A percentile compares a stretch with the other conserved stretches of the same genome.
phyloP scores from a whole-genome alignment of 2,888 invertebrate genomes.

The Polydesmus complanatus region DNA sequence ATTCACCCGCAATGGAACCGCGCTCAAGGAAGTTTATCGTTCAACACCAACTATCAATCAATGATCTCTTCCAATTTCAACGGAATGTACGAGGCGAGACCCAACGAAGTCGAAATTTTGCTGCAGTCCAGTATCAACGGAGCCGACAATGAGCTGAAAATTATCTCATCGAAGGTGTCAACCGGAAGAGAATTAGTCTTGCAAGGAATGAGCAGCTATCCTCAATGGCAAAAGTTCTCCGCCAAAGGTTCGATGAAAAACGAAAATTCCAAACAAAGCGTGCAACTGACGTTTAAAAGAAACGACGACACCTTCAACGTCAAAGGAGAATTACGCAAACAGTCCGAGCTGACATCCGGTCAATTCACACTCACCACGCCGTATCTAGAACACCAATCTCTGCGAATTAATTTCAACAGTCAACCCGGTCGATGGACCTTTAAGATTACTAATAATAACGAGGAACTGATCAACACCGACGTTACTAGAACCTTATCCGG shows the following conservation, averaged over 20 bases:
- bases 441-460: not conserved
- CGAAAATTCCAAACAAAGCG: not conserved
- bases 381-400: not conserved
- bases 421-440: not conserved
- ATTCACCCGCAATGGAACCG: not conserved
- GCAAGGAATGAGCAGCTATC: not conserved
- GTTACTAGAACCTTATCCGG: not conserved
- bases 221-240: constrained; percentile 2
- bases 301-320: not conserved
- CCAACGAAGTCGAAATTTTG: not conserved
- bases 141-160: not conserved
- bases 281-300: not conserved
- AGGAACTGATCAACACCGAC: not conserved
- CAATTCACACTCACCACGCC: not conserved
- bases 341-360: not conserved
- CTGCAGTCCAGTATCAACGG: constrained; percentile 6
- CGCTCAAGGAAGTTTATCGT: constrained; percentile 1
- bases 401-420: not conserved
- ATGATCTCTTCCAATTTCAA: constrained; percentile 3
- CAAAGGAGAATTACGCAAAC: not conserved
- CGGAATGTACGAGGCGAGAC: not conserved
- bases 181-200: not conserved
- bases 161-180: not conserved
- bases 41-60: constrained; percentile 9
- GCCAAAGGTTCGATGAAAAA: not conserved